phyloP scores from a whole-genome alignment of 2,797 vertebrate species.

The Epinephelus coioides region DNA sequence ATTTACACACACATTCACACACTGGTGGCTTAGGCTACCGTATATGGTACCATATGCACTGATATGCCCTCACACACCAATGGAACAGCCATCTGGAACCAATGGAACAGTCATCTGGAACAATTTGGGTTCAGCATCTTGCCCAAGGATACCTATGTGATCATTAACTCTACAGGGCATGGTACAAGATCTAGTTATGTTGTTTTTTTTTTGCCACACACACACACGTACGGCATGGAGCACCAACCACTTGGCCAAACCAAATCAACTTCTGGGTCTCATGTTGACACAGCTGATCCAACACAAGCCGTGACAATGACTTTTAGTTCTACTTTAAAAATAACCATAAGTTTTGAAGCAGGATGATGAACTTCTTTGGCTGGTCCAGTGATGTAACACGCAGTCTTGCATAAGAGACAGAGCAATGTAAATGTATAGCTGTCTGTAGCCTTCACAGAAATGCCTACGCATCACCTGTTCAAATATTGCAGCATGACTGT shows the following conservation, averaged over 20 bases:
- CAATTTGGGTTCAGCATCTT: no score
- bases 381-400: not conserved
- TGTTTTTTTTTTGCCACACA: not conserved
- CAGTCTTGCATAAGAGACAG: not conserved
- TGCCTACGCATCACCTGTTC: not conserved
- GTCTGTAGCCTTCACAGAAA: not conserved
- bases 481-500: conserved; percentile 26
- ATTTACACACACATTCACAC: no score
- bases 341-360: not conserved
- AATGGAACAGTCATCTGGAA: no score
- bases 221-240: not conserved
- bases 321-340: not conserved
- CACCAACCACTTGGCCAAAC: not conserved
- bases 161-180: not conserved
- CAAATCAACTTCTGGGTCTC: not conserved
- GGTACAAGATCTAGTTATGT: not conserved
- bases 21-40: no score
- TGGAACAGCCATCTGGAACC: no score
- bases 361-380: not conserved
- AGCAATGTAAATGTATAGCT: not conserved
- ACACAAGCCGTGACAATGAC: not conserved
- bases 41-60: no score
- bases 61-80: no score
- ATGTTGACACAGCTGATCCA: conserved; percentile 27
- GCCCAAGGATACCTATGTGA: no score